Evolutionary conservation across 2,888 invertebrate species (phyloP).

Genomic region (Lysandra bellargus): DNA sequence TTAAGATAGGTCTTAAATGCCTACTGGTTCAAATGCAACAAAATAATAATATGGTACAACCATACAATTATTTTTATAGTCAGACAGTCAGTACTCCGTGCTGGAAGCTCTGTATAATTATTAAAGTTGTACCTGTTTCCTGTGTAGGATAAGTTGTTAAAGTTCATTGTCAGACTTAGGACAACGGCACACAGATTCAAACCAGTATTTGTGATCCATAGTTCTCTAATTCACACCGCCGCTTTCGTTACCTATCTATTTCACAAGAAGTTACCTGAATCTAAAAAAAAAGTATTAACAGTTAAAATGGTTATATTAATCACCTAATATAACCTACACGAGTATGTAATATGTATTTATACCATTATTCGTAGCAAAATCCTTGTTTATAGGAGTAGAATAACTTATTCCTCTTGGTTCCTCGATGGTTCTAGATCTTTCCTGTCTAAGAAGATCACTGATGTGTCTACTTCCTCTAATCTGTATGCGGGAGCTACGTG

Average conservation of each 20-base stretch:
- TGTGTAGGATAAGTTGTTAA: background rate
- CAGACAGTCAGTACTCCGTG: background rate
- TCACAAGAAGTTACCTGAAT: no score
- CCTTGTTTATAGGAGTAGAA: no score
- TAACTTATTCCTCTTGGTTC: no score
- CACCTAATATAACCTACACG: no score
- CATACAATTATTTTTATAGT: conserved; percentile 21
- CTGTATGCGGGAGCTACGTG: background rate
- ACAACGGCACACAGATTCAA: background rate
- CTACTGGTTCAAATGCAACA: conserved; percentile 12
- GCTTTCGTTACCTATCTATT: no score
- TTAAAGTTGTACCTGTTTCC: background rate
- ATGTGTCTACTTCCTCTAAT: background rate
- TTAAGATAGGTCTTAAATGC: background rate
- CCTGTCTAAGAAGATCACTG: background rate
- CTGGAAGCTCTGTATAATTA: conserved; percentile 7
- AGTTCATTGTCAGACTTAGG: conserved; percentile 1
- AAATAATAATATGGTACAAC: background rate
- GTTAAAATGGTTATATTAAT: no score
- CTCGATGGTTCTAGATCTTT: background rate
- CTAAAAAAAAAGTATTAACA: no score
- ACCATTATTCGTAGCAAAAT: no score
- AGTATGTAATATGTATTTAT: no score
- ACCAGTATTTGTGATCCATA: background rate
- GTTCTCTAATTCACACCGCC: background rate